phyloP scores from a whole-genome alignment of 2,797 vertebrate species.

The Ficedula albicollis region DNA sequence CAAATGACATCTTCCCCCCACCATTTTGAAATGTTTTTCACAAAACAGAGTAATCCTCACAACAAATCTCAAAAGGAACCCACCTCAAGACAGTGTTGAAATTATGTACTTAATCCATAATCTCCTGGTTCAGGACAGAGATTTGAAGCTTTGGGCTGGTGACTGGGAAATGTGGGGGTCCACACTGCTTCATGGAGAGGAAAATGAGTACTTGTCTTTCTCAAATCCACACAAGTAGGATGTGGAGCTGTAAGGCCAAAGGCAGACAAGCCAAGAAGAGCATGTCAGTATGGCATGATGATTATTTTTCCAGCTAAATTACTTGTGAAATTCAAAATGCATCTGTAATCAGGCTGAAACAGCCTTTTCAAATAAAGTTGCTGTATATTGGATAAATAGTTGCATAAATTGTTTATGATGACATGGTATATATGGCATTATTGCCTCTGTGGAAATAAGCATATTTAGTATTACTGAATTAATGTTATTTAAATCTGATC shows the following conservation, averaged over 20 bases:
- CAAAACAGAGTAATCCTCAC: background rate
- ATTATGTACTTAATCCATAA: background rate
- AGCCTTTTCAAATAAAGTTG: background rate
- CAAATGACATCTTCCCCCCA: background rate
- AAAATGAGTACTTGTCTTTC: background rate
- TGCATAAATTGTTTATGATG: background rate
- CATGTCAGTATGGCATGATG: background rate
- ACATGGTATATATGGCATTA: background rate
- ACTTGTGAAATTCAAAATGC: background rate
- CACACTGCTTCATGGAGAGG: background rate
- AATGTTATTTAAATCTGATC: background rate
- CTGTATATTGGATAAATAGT: background rate
- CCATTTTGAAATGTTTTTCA: background rate
- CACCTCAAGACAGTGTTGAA: background rate
- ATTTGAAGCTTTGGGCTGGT: background rate
- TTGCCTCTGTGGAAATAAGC: background rate
- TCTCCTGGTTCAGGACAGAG: background rate
- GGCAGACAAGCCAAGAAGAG: background rate
- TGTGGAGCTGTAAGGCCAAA: background rate
- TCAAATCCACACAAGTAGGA: background rate
- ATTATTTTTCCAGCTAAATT: background rate
- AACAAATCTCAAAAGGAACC: background rate
- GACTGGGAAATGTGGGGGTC: background rate
- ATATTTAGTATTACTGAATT: background rate
- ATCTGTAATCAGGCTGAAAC: background rate